Percentiles rank a stretch among this genome's conserved stretches.
Conservation (phyloP, 2,113 vertebrate species). For the Gorsachius goisagi region DNA sequence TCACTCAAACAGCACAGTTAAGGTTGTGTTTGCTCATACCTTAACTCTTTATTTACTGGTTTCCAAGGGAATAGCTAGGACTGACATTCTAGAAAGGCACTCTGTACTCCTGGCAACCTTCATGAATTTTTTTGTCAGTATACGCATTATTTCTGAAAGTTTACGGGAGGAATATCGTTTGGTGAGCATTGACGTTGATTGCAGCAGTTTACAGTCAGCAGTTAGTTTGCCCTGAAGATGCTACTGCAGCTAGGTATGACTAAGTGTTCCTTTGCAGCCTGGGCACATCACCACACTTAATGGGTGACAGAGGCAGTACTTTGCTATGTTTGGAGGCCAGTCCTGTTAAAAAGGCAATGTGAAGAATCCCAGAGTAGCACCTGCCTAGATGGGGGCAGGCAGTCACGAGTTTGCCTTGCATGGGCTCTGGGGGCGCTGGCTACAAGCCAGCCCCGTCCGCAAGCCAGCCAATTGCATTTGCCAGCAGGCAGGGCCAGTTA, state of each 20-base stretch:
- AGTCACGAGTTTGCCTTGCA: accelerated
- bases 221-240: background rate
- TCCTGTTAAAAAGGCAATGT: background rate
- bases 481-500: background rate
- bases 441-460: background rate
- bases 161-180: background rate
- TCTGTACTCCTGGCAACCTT: background rate
- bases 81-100: background rate
- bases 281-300: background rate
- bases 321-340: background rate
- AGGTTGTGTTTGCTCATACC: slow-evolving; percentile 32
- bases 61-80: background rate
- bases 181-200: background rate
- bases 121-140: background rate
- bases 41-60: slow-evolving; percentile 58
- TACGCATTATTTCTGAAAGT: background rate
- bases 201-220: background rate
- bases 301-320: background rate
- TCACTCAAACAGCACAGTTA: slow-evolving; percentile 38
- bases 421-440: background rate
- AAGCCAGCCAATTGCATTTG: background rate
- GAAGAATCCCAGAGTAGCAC: background rate
- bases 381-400: background rate
- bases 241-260: background rate
- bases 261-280: background rate